Evolutionary conservation across 2,113 vertebrate genomes (phyloP), one percentile per base, ranked within the genome.

Genomic region (Pelmatolapia mariae): DNA sequence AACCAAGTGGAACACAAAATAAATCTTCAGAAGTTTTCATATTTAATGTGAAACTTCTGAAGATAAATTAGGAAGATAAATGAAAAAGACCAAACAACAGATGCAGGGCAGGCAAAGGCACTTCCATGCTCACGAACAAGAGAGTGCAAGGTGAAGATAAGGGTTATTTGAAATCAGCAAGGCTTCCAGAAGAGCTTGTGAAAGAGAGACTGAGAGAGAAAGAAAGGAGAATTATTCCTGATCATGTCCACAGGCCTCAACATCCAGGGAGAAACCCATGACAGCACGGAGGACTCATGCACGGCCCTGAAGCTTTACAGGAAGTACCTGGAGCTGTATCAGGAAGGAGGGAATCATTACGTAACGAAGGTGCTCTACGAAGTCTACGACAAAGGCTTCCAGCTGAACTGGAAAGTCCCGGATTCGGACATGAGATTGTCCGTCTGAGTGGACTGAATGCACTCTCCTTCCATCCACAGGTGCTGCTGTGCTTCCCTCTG

Each of bases 381-480:
- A 50, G 97, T 99, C 47, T 99, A 99, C 2, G 98, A 99, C 93
- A 99, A 99, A 92, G 98, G 98, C 4, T 97, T 98, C 3, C 98
- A 99, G 91, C 93, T 98, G 95, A 98, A 99, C 96, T 99, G 98
- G 98, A 99, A 98, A 92, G 98, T 98, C 86, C 98, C 98, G 0
- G 98, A 99, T 6, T 94, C 95, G n/a, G n/a, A n/a, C n/a, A n/a
- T n/a, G n/a, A 31, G 40, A 59, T 33, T 2, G 5, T 19, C 59
- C 1, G 1, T 2, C 2, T 26, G 7, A 18, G 36, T 33, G 68
- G 56, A 88, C 13, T 90, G 36, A 89, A 57, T 36, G 5, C 11
- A 24, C 10, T 84, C 47, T 86, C n/a, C 52, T 76, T 81, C 80
- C 45, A 68, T 36, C 81, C 15, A 71, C 94, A 96, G 96, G 95